Evolutionary conservation across 1,140 invertebrate species (phyloP).

Genomic region (Drosophila cardini): DNA sequence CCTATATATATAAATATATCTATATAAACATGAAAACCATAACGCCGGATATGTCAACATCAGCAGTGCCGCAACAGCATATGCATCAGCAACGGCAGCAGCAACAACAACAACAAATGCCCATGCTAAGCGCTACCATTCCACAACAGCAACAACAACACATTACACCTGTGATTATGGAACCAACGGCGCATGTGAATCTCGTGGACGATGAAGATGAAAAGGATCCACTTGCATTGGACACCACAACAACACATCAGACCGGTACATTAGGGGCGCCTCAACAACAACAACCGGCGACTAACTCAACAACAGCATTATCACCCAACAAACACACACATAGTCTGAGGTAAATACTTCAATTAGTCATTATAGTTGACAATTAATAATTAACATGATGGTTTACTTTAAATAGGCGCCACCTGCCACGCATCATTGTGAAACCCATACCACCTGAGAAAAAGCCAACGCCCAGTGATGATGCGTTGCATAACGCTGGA

Average conservation of each 20-base stretch:
- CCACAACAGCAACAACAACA: conserved; percentile 47
- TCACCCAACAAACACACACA: conserved; percentile 77
- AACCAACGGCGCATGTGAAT: conserved; percentile 74
- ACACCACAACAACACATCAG: conserved; percentile 46
- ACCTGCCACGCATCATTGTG: conserved; percentile 83
- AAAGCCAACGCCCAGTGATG: conserved; percentile 65
- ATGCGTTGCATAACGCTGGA: conserved; percentile 32
- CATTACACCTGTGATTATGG: conserved; percentile 65
- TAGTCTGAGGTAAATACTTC: conserved; percentile 69
- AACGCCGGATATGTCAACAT: conserved; percentile 64
- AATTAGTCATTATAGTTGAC: background rate
- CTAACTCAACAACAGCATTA: conserved; percentile 20
- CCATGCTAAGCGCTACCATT: conserved; percentile 41
- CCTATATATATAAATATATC: conserved; percentile 21
- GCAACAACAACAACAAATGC: conserved; percentile 42
- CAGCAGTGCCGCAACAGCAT: conserved; percentile 48
- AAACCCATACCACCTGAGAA: conserved; percentile 84
- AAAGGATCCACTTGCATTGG: conserved; percentile 80
- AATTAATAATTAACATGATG: background rate
- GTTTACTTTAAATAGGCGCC: conserved; percentile 56
- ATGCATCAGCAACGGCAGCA: conserved; percentile 53
- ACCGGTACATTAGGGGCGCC: conserved; percentile 14
- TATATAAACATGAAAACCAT: conserved; percentile 69
- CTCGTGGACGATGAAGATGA: conserved; percentile 81
- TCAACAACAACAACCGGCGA: conserved; percentile 28